These are phyloP conservation scores for Carabus problematicus DNA, from an alignment of 2,888 invertebrate species.

Conservation along the genomic window DNA sequence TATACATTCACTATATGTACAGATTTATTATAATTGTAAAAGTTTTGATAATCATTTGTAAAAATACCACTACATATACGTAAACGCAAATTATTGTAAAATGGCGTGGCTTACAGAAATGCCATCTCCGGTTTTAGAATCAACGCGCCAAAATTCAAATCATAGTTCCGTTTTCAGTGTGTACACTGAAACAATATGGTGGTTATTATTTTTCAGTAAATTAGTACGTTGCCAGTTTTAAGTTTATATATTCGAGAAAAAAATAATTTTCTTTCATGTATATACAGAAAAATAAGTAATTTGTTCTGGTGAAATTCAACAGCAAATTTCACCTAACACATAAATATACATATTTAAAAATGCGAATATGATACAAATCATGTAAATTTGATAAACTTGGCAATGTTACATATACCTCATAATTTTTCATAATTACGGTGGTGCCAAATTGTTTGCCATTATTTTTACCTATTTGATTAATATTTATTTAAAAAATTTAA, in stretches of 20 bases:
- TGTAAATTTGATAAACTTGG: slow-evolving; percentile 14
- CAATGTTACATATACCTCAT: slow-evolving; percentile 29
- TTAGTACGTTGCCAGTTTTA: slow-evolving; percentile 31
- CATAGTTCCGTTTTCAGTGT: slow-evolving; percentile 43
- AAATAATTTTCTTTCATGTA: too few relatives aligned
- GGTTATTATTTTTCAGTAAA: slow-evolving; percentile 35
- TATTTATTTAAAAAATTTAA: neutral
- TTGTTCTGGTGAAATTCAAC: too few relatives aligned
- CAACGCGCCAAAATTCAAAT: slow-evolving; percentile 44
- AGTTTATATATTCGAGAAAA: neutral
- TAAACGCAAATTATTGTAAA: slow-evolving; percentile 41
- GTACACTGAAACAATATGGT: slow-evolving; percentile 34
- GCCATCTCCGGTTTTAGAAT: slow-evolving; percentile 42
- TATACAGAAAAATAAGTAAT: too few relatives aligned
- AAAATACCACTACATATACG: slow-evolving; percentile 31
- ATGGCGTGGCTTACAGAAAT: slow-evolving; percentile 44
- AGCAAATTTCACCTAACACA: too few relatives aligned
- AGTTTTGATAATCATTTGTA: slow-evolving; percentile 10
- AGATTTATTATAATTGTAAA: slow-evolving; percentile 7
- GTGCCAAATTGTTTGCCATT: slow-evolving; percentile 14
- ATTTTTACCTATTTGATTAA: neutral
- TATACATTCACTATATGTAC: neutral
- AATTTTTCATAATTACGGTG: slow-evolving; percentile 21
- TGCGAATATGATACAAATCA: too few relatives aligned
- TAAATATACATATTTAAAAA: too few relatives aligned